Evolutionary conservation across 1,140 invertebrate species (phyloP).

Genomic region (Drosophila dunni): DNA sequence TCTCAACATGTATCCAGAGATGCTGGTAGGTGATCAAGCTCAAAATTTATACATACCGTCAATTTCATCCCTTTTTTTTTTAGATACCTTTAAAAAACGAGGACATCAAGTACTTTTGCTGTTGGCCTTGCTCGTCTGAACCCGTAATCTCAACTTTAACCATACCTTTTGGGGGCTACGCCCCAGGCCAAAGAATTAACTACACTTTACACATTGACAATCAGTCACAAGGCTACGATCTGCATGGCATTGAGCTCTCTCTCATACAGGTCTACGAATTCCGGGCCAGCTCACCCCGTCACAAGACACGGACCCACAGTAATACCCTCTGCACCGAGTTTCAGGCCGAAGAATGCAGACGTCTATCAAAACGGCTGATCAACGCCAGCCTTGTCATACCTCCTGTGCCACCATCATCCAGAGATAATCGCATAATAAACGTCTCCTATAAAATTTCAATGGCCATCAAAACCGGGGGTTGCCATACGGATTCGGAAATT

Average conservation of each 20-base stretch:
- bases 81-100: constrained; percentile 64
- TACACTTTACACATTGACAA: constrained; percentile 68
- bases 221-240: neutral
- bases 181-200: constrained; percentile 73
- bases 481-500: constrained; percentile 63
- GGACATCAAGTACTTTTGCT: constrained; percentile 76
- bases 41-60: no score
- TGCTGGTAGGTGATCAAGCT: constrained; percentile 44
- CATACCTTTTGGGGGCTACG: constrained; percentile 77
- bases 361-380: constrained; percentile 66
- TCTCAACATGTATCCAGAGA: constrained; percentile 87
- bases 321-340: constrained; percentile 40
- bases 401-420: constrained; percentile 84
- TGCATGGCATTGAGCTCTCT: no score
- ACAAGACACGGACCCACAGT: constrained; percentile 42
- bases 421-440: constrained; percentile 54
- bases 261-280: constrained; percentile 51
- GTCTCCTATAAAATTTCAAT: constrained; percentile 59
- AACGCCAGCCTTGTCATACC: constrained; percentile 68
- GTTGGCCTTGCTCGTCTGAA: constrained; percentile 76
- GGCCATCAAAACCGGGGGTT: constrained; percentile 58
- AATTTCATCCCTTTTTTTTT: neutral
- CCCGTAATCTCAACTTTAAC: constrained; percentile 67
- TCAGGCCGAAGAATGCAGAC: constrained; percentile 54
- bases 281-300: constrained; percentile 44